A percentile compares a stretch with the other conserved stretches of the same genome.
Conservation (phyloP, 2,113 vertebrate genomes). For the Bungarus multicinctus region DNA sequence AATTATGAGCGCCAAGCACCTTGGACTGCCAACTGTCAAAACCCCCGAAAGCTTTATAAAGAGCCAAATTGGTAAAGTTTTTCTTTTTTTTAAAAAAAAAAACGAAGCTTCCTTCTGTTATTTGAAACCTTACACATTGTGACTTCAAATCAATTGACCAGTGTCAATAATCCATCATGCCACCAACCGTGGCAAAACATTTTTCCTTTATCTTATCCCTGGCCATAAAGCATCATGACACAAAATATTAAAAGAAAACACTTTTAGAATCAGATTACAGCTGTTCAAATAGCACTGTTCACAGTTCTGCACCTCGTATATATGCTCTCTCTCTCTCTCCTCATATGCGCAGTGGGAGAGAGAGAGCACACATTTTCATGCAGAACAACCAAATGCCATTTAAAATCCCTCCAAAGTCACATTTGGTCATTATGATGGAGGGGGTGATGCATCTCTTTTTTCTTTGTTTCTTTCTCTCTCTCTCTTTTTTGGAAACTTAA, state of each 20-base stretch:
- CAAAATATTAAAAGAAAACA: conserved; percentile 63
- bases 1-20: conserved; percentile 74
- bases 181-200: conserved; percentile 83
- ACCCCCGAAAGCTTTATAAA: conserved; percentile 68
- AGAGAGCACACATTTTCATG: conserved; percentile 66
- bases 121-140: conserved; percentile 57
- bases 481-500: conserved; percentile 84
- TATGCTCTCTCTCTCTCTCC: no score
- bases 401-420: conserved; percentile 91
- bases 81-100: conserved; percentile 7
- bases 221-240: conserved; percentile 37
- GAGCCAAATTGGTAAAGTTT: conserved; percentile 66
- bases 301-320: conserved; percentile 78
- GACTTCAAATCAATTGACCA: conserved; percentile 84
- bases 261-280: conserved; percentile 89
- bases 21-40: conserved; percentile 71
- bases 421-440: conserved; percentile 82
- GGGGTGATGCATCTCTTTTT: neutral
- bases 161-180: conserved; percentile 81
- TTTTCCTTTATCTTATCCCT: conserved; percentile 79
- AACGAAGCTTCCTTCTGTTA: conserved; percentile 41
- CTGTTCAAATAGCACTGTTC: conserved; percentile 84
- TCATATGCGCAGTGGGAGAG: conserved; percentile 21
- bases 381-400: conserved; percentile 83
- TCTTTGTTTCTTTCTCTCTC: neutral